These are phyloP conservation scores for Erpetoichthys calabaricus DNA, from an alignment of 2,797 vertebrate genomes.

Conservation along the genomic window DNA sequence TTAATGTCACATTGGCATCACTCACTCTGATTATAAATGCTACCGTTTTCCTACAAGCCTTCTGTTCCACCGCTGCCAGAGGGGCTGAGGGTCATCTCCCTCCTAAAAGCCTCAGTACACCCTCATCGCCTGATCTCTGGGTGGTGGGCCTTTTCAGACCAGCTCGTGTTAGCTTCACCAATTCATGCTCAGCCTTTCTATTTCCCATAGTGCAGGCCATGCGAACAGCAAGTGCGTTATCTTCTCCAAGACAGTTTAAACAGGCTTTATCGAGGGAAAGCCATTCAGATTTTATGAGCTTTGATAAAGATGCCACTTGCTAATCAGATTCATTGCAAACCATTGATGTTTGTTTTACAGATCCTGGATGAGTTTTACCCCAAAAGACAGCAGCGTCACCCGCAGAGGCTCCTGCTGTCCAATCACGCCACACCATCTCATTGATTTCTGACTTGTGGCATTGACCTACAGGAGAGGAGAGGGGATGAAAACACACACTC, in stretches of 20 bases:
- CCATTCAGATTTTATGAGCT: conserved; percentile 97
- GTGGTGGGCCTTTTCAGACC: too few relatives aligned
- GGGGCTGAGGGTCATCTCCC: too few relatives aligned
- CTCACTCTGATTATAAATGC: too few relatives aligned
- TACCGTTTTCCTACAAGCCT: too few relatives aligned
- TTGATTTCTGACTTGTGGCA: conserved; percentile 23
- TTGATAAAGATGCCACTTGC: conserved; percentile 87
- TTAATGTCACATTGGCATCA: too few relatives aligned
- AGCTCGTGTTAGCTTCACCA: too few relatives aligned
- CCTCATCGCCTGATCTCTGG: too few relatives aligned
- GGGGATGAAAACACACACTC: conserved; percentile 12
- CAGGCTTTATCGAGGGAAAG: conserved; percentile 90
- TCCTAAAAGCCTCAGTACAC: too few relatives aligned
- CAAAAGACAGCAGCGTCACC: too few relatives aligned
- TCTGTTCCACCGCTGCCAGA: too few relatives aligned
- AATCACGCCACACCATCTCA: conserved; percentile 12
- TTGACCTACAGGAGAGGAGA: neutral
- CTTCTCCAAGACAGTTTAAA: conserved; percentile 87
- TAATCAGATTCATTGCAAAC: conserved; percentile 56
- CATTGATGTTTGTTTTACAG: conserved; percentile 11
- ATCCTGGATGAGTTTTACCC: conserved; percentile 12
- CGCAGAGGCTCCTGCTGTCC: neutral
- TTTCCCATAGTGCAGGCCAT: conserved; percentile 24
- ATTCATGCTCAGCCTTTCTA: too few relatives aligned
- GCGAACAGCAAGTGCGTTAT: conserved; percentile 75